These are phyloP conservation scores for Drosophila subpulchrella DNA, from an alignment of 1,140 invertebrate genomes.

Conservation along the genomic window DNA sequence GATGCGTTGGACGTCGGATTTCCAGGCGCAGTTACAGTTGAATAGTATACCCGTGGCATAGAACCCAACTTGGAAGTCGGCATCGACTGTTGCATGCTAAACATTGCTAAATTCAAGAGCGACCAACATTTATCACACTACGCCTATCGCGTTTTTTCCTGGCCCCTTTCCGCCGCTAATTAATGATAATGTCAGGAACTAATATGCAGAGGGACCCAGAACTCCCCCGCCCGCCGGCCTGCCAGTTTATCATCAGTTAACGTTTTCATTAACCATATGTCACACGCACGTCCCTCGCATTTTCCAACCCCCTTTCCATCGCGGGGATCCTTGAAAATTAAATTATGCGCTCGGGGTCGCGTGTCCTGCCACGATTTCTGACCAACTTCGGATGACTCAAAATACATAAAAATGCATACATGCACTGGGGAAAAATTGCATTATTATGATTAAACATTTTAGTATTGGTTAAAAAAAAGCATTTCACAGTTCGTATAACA, in stretches of 20 bases:
- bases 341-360: conserved; percentile 75
- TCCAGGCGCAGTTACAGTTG: conserved; percentile 4
- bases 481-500: no score
- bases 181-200: conserved; percentile 73
- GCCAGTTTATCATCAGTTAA: conserved; percentile 71
- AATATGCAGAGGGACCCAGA: conserved; percentile 31
- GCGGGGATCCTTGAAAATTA: conserved; percentile 69
- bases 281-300: conserved; percentile 62
- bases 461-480: no score
- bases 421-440: conserved; percentile 6
- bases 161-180: conserved; percentile 57
- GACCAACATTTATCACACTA: conserved; percentile 67
- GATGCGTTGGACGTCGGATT: conserved; percentile 66
- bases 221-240: not conserved
- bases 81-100: conserved; percentile 72
- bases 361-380: conserved; percentile 61
- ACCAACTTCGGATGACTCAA: conserved; percentile 70
- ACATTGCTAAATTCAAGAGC: conserved; percentile 63
- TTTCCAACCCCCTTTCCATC: conserved; percentile 12
- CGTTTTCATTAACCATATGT: conserved; percentile 82
- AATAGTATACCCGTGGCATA: not conserved
- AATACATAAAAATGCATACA: conserved; percentile 76
- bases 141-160: conserved; percentile 22
- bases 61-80: conserved; percentile 8
- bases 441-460: no score